These are phyloP conservation scores for Drosophila grimshawi DNA, from an alignment of 1,140 invertebrate genomes.

Conservation along the genomic window DNA sequence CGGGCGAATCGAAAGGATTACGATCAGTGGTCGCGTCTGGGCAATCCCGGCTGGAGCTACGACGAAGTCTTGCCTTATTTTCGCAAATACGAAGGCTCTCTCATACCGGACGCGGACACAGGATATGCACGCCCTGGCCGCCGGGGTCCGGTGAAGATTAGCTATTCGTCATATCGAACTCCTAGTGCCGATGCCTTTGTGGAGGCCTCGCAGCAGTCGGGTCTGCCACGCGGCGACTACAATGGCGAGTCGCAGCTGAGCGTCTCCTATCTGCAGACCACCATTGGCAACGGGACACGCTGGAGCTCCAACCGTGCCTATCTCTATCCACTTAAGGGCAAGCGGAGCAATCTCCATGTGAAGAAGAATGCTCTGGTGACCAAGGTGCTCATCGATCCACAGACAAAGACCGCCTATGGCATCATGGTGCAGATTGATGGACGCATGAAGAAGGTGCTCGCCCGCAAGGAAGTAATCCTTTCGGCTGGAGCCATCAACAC, in stretches of 20 bases:
- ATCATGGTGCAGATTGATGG: slow-evolving; percentile 87
- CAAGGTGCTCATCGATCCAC: slow-evolving; percentile 90
- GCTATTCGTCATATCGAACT: slow-evolving; percentile 86
- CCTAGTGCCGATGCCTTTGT: slow-evolving; percentile 88
- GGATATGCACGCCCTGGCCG: slow-evolving; percentile 86
- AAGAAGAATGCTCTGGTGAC: slow-evolving; percentile 88
- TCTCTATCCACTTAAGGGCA: slow-evolving; percentile 87
- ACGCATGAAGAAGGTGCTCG: slow-evolving; percentile 86
- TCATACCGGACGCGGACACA: slow-evolving; percentile 85
- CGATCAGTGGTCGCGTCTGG: slow-evolving; percentile 91
- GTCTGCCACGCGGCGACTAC: slow-evolving; percentile 89
- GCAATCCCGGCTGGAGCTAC: slow-evolving; percentile 93
- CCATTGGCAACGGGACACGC: slow-evolving; percentile 88
- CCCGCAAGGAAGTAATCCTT: slow-evolving; percentile 91
- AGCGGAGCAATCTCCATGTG: slow-evolving; percentile 88
- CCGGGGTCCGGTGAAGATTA: slow-evolving; percentile 85
- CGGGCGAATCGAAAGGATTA: slow-evolving; percentile 91
- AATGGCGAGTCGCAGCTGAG: slow-evolving; percentile 88
- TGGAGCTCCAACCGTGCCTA: slow-evolving; percentile 91
- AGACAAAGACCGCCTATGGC: slow-evolving; percentile 87
- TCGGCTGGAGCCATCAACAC: slow-evolving; percentile 91
- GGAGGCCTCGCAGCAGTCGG: slow-evolving; percentile 87
- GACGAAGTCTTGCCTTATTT: slow-evolving; percentile 92
- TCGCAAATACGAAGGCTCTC: slow-evolving; percentile 90
- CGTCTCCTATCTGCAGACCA: slow-evolving; percentile 88